Conservation (phyloP, 2,797 vertebrate species). For the Cryptoprocta ferox region DNA sequence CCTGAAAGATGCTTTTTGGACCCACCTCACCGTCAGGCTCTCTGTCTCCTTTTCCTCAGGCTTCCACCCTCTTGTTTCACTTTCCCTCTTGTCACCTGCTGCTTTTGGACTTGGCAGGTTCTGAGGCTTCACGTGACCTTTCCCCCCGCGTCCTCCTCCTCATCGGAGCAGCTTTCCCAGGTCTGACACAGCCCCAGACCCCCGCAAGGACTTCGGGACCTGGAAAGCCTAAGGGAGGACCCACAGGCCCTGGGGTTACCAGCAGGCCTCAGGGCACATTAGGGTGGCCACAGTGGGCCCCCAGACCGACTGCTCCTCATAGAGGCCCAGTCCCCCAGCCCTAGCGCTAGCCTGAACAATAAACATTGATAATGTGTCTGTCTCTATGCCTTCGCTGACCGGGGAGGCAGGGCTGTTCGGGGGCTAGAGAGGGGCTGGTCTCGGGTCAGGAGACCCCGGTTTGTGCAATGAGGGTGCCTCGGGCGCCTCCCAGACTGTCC, state of each 20-base stretch:
- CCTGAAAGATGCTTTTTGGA: background rate
- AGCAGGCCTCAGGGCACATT: background rate
- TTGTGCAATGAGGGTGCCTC: background rate
- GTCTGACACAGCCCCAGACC: too few relatives aligned
- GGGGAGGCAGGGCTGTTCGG: background rate
- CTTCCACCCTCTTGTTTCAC: background rate
- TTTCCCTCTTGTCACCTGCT: background rate
- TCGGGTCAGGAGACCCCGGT: background rate
- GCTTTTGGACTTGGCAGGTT: background rate
- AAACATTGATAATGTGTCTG: background rate
- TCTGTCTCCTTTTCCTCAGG: background rate
- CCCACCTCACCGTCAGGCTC: background rate
- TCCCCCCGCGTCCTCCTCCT: background rate
- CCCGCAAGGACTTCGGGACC: conserved; percentile 16
- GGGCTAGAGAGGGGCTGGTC: too few relatives aligned
- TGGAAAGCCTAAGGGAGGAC: background rate
- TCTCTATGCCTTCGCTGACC: background rate
- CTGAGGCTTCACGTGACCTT: background rate
- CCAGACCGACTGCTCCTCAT: background rate
- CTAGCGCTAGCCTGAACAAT: conserved; percentile 26
- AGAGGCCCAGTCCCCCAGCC: background rate
- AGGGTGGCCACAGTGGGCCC: background rate
- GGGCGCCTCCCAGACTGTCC: background rate
- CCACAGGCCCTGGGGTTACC: background rate
- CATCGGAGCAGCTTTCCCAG: background rate